A percentile compares a stretch with the other conserved stretches of the same genome.
These are phyloP conservation scores for Hypanus sabinus DNA, from an alignment of 2,113 vertebrate genomes.

Conservation along the genomic window DNA sequence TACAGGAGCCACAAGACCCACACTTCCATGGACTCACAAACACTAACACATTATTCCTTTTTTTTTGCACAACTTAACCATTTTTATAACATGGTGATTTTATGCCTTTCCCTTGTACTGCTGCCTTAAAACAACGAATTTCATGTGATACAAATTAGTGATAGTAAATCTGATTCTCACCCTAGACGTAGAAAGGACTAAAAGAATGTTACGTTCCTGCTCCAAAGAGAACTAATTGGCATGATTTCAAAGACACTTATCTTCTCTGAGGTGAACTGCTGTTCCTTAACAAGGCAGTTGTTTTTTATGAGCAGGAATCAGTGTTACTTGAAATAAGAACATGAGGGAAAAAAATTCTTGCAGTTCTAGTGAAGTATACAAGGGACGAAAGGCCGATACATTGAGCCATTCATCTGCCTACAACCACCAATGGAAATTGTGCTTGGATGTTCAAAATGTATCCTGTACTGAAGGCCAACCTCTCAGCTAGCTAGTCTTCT, in stretches of 20 bases:
- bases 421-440: background rate
- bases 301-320: background rate
- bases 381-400: background rate
- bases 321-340: background rate
- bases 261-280: background rate
- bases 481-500: background rate
- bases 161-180: background rate
- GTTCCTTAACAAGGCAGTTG: background rate
- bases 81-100: too few relatives aligned
- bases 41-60: too few relatives aligned
- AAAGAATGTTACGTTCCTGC: background rate
- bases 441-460: background rate
- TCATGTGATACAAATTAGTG: too few relatives aligned
- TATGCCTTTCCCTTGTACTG: too few relatives aligned
- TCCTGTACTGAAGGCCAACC: background rate
- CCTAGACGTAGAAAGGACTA: background rate
- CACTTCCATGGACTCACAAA: too few relatives aligned
- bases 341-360: too few relatives aligned
- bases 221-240: background rate
- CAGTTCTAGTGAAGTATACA: background rate
- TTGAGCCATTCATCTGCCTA: background rate
- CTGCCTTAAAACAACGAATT: too few relatives aligned
- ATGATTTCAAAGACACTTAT: background rate
- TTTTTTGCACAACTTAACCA: too few relatives aligned
- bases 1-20: too few relatives aligned